These are phyloP conservation scores for Heloderma charlesbogerti DNA, from an alignment of 2,113 vertebrate genomes.

Conservation along the genomic window DNA sequence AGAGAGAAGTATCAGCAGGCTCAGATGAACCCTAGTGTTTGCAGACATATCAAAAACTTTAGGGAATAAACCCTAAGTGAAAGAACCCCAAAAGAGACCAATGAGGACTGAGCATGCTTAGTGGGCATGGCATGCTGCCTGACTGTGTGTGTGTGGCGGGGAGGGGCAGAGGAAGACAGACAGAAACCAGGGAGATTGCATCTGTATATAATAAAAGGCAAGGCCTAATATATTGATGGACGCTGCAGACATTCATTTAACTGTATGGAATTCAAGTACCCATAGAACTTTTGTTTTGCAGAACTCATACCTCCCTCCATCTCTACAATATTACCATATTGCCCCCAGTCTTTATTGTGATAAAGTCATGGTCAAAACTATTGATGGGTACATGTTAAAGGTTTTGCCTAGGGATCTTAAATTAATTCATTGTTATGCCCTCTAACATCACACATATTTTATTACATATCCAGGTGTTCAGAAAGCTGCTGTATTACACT, in stretches of 20 bases:
- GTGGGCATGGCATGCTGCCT: no score
- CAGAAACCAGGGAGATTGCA: no score
- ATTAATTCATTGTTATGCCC: not conserved
- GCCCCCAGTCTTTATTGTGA: not conserved
- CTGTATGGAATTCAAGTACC: not conserved
- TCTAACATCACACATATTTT: not conserved
- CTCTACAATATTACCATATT: not conserved
- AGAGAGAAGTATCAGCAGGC: no score
- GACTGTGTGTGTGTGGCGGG: no score
- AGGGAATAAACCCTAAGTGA: no score
- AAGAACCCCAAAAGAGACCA: no score
- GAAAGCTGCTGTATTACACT: not conserved
- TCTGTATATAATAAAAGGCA: not conserved
- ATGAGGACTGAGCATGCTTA: no score
- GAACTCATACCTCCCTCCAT: not conserved
- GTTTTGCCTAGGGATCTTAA: not conserved
- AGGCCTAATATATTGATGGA: slow-evolving; percentile 27
- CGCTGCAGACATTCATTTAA: not conserved
- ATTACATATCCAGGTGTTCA: not conserved
- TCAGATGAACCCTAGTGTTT: no score
- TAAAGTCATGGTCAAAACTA: not conserved
- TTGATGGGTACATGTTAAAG: not conserved
- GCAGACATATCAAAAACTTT: no score
- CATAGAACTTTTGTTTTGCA: not conserved
- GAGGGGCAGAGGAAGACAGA: no score